phyloP scores from a whole-genome alignment of 2,113 vertebrate species.

The Chionomys nivalis region DNA sequence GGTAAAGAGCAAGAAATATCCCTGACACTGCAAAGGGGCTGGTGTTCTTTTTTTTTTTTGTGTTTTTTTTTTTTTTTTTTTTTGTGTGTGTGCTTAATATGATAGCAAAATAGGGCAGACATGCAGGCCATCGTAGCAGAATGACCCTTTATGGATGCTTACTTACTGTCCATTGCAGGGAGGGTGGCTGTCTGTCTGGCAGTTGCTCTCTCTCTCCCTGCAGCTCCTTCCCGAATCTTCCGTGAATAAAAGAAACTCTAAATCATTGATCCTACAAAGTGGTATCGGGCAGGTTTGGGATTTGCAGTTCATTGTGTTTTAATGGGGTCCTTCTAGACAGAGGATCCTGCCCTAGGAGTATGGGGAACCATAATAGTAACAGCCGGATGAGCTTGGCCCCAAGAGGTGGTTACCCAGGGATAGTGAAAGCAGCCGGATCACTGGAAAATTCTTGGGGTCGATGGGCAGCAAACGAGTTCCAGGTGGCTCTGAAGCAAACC shows the following conservation, averaged over 20 bases:
- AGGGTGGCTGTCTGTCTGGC: neutral
- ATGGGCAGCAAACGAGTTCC: neutral
- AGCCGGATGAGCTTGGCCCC: neutral
- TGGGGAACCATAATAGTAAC: neutral
- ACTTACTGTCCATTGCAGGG: neutral
- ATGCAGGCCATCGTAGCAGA: slow-evolving; percentile 37
- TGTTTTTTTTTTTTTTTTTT: slow-evolving; percentile 71
- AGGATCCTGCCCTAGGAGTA: neutral
- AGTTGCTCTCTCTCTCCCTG: neutral
- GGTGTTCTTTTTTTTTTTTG: slow-evolving; percentile 63
- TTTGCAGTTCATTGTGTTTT: neutral
- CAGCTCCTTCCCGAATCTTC: neutral
- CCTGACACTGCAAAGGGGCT: slow-evolving; percentile 51
- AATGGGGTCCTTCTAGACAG: neutral
- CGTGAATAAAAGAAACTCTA: neutral
- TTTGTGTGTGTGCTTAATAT: slow-evolving; percentile 60
- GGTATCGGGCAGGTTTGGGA: neutral
- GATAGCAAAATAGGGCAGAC: slow-evolving; percentile 41
- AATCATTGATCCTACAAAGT: neutral
- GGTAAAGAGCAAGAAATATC: slow-evolving; percentile 66
- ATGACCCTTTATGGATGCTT: slow-evolving; percentile 8
- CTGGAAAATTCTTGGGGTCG: slow-evolving; percentile 20
- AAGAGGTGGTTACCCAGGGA: neutral
- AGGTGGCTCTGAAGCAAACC: neutral
- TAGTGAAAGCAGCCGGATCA: neutral